phyloP scores from a whole-genome alignment of 1,140 invertebrate species.

The Drosophila oshimai region DNA sequence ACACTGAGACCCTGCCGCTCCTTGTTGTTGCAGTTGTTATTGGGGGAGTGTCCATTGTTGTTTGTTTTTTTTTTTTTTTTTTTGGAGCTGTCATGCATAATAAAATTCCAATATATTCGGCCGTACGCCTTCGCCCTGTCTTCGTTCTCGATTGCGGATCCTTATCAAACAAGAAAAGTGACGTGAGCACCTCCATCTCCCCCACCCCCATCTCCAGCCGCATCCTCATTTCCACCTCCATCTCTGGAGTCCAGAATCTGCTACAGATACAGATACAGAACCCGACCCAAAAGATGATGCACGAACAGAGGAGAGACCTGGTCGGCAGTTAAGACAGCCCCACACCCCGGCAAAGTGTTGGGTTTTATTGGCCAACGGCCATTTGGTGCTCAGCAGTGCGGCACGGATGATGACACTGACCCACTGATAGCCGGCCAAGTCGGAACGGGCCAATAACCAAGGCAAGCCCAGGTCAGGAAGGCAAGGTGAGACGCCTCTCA shows the following conservation, averaged over 20 bases:
- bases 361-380: constrained; percentile 50
- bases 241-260: no score
- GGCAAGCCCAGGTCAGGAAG: constrained; percentile 41
- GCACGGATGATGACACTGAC: constrained; percentile 55
- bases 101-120: constrained; percentile 79
- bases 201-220: background rate
- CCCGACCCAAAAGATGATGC: constrained; percentile 57
- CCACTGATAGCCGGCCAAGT: constrained; percentile 46
- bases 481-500: constrained; percentile 41
- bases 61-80: constrained; percentile 32
- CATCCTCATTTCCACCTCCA: constrained; percentile 15
- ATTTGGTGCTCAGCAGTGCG: constrained; percentile 35
- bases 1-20: constrained; percentile 43
- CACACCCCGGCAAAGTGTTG: constrained; percentile 44
- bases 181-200: constrained; percentile 62
- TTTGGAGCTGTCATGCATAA: constrained; percentile 77
- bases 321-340: constrained; percentile 9
- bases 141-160: constrained; percentile 72
- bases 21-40: constrained; percentile 38
- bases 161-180: constrained; percentile 79
- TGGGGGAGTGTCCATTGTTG: constrained; percentile 70
- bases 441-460: background rate
- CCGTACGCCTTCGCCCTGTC: constrained; percentile 64
- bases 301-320: constrained; percentile 1
- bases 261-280: background rate